phyloP scores from a whole-genome alignment of 2,113 vertebrate genomes.

The Tapirus terrestris region DNA sequence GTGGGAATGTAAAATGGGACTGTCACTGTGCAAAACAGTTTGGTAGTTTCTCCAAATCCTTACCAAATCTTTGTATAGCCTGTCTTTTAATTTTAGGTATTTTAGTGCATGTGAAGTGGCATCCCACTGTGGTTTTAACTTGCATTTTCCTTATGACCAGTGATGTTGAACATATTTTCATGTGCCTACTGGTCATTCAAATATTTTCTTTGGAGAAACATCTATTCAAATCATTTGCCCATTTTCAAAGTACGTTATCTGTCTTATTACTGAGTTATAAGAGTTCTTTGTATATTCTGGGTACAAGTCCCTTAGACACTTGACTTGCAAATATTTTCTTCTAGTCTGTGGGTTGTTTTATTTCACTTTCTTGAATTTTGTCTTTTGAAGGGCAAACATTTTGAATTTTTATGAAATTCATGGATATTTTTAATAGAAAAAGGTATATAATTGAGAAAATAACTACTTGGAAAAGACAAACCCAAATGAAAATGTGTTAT shows the following conservation, averaged over 20 bases:
- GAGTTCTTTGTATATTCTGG: not conserved
- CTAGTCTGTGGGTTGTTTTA: not conserved
- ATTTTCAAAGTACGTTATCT: not conserved
- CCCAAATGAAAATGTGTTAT: not conserved
- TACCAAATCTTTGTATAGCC: no score
- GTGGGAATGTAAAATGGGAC: not conserved
- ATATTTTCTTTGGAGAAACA: not conserved
- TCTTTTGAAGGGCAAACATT: not conserved
- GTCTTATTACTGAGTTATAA: not conserved
- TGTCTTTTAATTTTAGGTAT: not conserved
- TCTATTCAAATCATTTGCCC: not conserved
- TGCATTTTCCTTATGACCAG: not conserved
- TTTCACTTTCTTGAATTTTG: not conserved
- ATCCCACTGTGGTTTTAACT: not conserved
- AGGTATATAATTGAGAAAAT: not conserved
- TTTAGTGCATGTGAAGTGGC: not conserved
- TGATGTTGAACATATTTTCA: not conserved
- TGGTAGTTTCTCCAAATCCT: not conserved
- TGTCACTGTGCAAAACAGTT: not conserved
- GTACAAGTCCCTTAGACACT: not conserved
- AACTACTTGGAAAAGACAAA: not conserved
- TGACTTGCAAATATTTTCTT: constrained; percentile 27
- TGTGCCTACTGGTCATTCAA: not conserved
- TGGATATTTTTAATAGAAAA: not conserved
- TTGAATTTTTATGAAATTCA: not conserved